Conservation (phyloP, 2,797 vertebrate species). For the Microchirus variegatus region DNA sequence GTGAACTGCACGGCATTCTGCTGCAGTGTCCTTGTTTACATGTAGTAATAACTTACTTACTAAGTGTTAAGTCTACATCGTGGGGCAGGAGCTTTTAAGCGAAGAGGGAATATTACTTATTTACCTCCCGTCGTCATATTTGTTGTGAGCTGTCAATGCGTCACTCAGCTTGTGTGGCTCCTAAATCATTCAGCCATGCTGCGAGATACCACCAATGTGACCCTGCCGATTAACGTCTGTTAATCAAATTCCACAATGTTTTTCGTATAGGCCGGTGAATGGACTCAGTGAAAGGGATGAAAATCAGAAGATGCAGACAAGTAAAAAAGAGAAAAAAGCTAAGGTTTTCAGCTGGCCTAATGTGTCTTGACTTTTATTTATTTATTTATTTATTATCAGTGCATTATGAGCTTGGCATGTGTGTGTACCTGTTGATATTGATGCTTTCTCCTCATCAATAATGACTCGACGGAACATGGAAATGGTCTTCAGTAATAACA, state of each 20-base stretch:
- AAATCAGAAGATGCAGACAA: too few relatives aligned
- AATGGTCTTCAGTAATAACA: slow-evolving; percentile 49
- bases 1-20: not conserved
- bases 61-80: not conserved
- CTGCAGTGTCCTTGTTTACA: not conserved
- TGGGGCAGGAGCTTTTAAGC: not conserved
- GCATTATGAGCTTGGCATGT: not conserved
- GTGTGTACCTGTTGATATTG: slow-evolving; percentile 19
- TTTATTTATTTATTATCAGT: too few relatives aligned
- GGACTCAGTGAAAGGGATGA: too few relatives aligned
- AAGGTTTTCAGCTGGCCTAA: too few relatives aligned
- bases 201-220: too few relatives aligned
- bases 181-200: too few relatives aligned
- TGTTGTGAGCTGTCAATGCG: not conserved
- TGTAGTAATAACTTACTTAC: not conserved
- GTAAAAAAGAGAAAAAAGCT: too few relatives aligned
- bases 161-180: too few relatives aligned
- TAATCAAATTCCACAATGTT: too few relatives aligned
- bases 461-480: slow-evolving; percentile 31
- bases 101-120: not conserved
- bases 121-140: not conserved
- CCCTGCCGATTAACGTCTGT: too few relatives aligned
- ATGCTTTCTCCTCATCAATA: slow-evolving; percentile 27
- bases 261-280: too few relatives aligned
- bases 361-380: too few relatives aligned